Conservation (phyloP, 2,888 invertebrate species). For the Lithophane ornitopus region DNA sequence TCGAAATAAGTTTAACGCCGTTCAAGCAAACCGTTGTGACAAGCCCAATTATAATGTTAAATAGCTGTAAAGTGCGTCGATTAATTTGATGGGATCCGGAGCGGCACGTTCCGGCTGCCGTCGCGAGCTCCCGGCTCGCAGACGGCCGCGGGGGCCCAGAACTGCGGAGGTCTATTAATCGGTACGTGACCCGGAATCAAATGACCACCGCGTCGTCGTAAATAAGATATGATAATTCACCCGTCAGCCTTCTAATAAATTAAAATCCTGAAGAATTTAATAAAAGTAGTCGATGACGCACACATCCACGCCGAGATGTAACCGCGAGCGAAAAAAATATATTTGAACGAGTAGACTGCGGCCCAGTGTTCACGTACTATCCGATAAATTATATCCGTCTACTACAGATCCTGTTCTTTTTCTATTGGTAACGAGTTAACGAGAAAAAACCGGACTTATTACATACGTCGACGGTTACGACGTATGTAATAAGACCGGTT, state of each 20-base stretch:
- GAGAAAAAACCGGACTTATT: too few species aligned
- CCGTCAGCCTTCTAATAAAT: slow-evolving; percentile 64
- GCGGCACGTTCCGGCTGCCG: slow-evolving; percentile 34
- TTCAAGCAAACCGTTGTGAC: slow-evolving; percentile 62
- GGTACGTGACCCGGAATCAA: slow-evolving; percentile 79
- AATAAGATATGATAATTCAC: slow-evolving; percentile 72
- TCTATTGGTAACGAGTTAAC: slow-evolving; percentile 18
- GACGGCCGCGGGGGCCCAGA: slow-evolving; percentile 12
- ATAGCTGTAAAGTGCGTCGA: slow-evolving; percentile 63
- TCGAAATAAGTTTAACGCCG: slow-evolving; percentile 58
- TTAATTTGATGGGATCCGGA: slow-evolving; percentile 60
- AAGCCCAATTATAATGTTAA: slow-evolving; percentile 67
- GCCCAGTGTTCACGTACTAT: slow-evolving; percentile 28
- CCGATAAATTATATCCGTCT: slow-evolving; percentile 27
- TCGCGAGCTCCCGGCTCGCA: slow-evolving; percentile 4
- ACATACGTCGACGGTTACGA: too few species aligned
- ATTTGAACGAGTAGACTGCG: slow-evolving; percentile 46
- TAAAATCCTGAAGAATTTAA: slow-evolving; percentile 64
- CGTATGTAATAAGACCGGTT: background rate
- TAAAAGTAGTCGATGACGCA: slow-evolving; percentile 55
- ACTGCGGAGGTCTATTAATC: slow-evolving; percentile 70
- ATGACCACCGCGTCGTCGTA: slow-evolving; percentile 63
- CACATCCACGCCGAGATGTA: slow-evolving; percentile 47
- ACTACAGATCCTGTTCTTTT: slow-evolving; percentile 28
- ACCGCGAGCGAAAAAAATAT: slow-evolving; percentile 52